Evolutionary conservation across 2,888 invertebrate genomes (phyloP).

Genomic region (Nemotelus pantherinus): DNA sequence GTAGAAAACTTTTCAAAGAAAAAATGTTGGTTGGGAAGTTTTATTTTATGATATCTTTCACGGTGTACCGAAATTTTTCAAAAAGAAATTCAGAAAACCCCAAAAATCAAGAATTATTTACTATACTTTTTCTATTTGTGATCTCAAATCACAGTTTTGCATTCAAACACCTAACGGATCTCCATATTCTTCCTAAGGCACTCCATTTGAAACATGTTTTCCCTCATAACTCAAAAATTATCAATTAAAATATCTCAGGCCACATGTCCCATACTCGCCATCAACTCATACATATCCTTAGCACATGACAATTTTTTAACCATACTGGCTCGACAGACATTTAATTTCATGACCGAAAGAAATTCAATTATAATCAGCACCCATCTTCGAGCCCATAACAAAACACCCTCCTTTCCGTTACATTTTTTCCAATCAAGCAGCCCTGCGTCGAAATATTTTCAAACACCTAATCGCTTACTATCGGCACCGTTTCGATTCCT

Average conservation of each 20-base stretch:
- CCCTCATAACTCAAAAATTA: slow-evolving; percentile 19
- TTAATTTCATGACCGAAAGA: slow-evolving; percentile 35
- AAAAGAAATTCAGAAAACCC: no score
- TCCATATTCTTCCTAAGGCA: no score
- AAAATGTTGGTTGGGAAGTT: no score
- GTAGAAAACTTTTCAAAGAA: no score
- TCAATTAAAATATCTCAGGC: slow-evolving; percentile 18
- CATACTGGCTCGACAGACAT: background rate
- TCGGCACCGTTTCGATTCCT: slow-evolving; percentile 20
- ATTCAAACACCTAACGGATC: no score
- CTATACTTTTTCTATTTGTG: no score
- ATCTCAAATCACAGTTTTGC: no score
- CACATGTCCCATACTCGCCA: background rate
- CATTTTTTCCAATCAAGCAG: slow-evolving; percentile 12
- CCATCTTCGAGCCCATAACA: background rate
- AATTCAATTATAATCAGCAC: slow-evolving; percentile 36
- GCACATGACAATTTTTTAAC: slow-evolving; percentile 37
- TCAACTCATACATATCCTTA: slow-evolving; percentile 9
- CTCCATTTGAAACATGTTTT: no score
- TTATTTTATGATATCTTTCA: no score
- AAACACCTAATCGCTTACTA: slow-evolving; percentile 35
- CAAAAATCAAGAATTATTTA: no score
- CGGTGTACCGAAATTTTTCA: no score
- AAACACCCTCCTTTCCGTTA: slow-evolving; percentile 27
- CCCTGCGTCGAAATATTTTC: slow-evolving; percentile 18